These are phyloP conservation scores for Sinotaia quadrata DNA, from an alignment of 2,888 invertebrate species.

Conservation along the genomic window DNA sequence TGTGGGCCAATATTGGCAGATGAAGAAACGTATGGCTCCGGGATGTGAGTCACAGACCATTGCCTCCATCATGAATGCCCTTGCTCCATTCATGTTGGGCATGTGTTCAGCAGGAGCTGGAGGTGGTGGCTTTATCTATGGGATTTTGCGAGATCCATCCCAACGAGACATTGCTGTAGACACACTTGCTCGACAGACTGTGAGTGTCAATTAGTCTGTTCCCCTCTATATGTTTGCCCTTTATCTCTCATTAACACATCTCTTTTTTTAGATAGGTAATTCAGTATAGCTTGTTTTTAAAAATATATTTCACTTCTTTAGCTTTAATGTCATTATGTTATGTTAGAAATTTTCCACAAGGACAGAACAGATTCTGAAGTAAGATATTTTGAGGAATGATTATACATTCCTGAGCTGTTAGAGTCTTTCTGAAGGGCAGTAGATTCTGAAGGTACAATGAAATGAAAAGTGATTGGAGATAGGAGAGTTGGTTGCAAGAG, in stretches of 20 bases:
- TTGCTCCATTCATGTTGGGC: conserved; percentile 65
- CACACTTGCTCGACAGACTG: conserved; percentile 28
- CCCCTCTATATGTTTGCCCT: background rate
- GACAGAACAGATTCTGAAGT: too few species aligned
- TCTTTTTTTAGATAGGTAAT: too few species aligned
- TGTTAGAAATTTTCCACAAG: too few species aligned
- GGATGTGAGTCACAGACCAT: conserved; percentile 72
- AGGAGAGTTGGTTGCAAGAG: too few species aligned
- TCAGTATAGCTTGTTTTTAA: too few species aligned
- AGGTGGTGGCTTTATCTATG: conserved; percentile 72
- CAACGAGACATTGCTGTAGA: conserved; percentile 20
- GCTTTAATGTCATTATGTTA: too few species aligned
- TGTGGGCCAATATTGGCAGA: conserved; percentile 70
- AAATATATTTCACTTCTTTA: too few species aligned
- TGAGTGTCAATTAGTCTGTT: conserved; percentile 4
- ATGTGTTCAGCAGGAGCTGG: conserved; percentile 72
- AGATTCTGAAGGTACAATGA: too few species aligned
- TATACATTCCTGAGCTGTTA: too few species aligned
- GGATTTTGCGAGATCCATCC: conserved; percentile 62
- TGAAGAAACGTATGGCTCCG: conserved; percentile 73
- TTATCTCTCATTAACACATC: background rate
- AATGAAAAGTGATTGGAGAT: too few species aligned
- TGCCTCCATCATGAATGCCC: conserved; percentile 60
- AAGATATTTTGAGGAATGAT: too few species aligned
- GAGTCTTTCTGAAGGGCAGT: too few species aligned